These are phyloP conservation scores for Empis stercorea DNA, from an alignment of 2,888 invertebrate species.

Conservation along the genomic window DNA sequence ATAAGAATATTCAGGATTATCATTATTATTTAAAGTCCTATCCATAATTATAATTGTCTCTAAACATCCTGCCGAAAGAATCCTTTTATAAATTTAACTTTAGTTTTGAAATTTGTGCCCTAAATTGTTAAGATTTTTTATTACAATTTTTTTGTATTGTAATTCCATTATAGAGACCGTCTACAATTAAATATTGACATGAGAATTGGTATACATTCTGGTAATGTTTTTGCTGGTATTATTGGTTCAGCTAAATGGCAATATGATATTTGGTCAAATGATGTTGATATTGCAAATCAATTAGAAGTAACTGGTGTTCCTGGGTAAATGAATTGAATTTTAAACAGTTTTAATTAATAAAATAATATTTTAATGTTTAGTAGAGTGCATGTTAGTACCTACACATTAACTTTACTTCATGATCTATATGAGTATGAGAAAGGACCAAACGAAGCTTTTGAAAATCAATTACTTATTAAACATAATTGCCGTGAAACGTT, in stretches of 20 bases:
- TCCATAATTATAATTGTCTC: too few species aligned
- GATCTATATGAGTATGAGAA: constrained; percentile 51
- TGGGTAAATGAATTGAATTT: too few species aligned
- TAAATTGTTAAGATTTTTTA: too few species aligned
- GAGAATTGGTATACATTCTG: constrained; percentile 86
- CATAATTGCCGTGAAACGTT: too few species aligned
- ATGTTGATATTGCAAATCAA: constrained; percentile 79
- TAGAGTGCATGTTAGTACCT: constrained; percentile 65
- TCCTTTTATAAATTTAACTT: too few species aligned
- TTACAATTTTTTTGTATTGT: too few species aligned
- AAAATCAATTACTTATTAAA: too few species aligned
- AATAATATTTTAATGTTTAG: constrained; percentile 32
- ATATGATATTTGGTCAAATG: constrained; percentile 82
- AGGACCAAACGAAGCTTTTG: constrained; percentile 38
- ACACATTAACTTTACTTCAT: constrained; percentile 55
- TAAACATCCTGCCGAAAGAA: too few species aligned
- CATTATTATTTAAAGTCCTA: too few species aligned
- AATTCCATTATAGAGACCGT: constrained; percentile 36
- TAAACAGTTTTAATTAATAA: too few species aligned
- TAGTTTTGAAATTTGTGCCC: too few species aligned
- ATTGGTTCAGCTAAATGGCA: constrained; percentile 85
- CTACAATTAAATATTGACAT: constrained; percentile 45
- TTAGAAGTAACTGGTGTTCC: constrained; percentile 72
- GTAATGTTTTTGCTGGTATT: constrained; percentile 73
- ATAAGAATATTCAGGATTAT: too few species aligned